A percentile compares a stretch with the other conserved stretches of the same genome.
These are phyloP conservation scores for Byasa hedistus DNA, from an alignment of 2,888 invertebrate species.

Conservation along the genomic window DNA sequence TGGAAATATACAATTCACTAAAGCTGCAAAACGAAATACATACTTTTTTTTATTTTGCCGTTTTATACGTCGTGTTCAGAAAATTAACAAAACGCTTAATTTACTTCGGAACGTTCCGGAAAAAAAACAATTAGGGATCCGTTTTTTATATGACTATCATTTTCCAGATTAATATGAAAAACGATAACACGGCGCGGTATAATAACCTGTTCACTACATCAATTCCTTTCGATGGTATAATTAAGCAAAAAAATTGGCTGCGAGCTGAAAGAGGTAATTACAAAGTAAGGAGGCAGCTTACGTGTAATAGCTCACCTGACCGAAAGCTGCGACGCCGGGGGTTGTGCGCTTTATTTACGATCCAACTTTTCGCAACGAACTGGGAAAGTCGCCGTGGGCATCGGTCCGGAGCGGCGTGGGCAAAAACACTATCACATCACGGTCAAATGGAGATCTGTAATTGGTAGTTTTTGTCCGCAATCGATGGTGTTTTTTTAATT, in stretches of 20 bases:
- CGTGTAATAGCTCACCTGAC: conserved; percentile 23
- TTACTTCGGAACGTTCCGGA: background rate
- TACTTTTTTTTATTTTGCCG: no score
- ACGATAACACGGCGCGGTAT: conserved; percentile 6
- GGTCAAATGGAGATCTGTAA: conserved; percentile 78
- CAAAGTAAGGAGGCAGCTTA: conserved; percentile 11
- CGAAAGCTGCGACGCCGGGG: conserved; percentile 17
- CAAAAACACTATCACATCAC: conserved; percentile 67
- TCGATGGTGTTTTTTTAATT: conserved; percentile 55
- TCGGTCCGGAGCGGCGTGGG: conserved; percentile 57
- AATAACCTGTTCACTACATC: conserved; percentile 11
- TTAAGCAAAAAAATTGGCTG: conserved; percentile 12
- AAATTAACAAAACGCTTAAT: background rate
- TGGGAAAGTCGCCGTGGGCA: conserved; percentile 57
- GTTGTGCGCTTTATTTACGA: conserved; percentile 34
- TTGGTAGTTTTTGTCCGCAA: conserved; percentile 67
- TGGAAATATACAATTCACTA: no score
- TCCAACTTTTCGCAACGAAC: conserved; percentile 51
- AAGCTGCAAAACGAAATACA: no score
- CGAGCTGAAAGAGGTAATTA: conserved; percentile 17
- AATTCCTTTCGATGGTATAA: conserved; percentile 17
- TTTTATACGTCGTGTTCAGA: no score
- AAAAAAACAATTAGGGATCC: background rate
- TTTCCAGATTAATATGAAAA: conserved; percentile 18
- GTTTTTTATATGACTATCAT: background rate